Percentiles rank a stretch among this genome's conserved stretches.
These are phyloP conservation scores for Epistrophe eligans DNA, from an alignment of 2,888 invertebrate genomes.

Conservation along the genomic window DNA sequence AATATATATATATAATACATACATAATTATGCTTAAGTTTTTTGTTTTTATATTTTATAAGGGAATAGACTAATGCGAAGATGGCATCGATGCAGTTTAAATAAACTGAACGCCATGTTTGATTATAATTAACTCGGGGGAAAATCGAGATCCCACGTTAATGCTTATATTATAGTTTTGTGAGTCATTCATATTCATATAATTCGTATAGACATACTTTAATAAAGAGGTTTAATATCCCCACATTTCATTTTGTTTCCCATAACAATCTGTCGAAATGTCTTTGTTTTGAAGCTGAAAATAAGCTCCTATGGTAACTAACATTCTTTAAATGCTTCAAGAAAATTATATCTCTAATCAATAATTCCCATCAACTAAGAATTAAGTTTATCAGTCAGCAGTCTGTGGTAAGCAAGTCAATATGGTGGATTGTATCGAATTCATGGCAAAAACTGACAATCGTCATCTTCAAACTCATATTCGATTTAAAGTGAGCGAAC, in stretches of 20 bases:
- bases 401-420: background rate
- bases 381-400: background rate
- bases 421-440: constrained; percentile 58
- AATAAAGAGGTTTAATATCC: background rate
- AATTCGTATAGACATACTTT: background rate
- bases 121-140: too few relatives aligned
- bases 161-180: background rate
- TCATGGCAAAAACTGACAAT: constrained; percentile 50
- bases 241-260: background rate
- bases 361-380: background rate
- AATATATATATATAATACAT: too few relatives aligned
- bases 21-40: too few relatives aligned
- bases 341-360: constrained; percentile 26
- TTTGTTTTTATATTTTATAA: too few relatives aligned
- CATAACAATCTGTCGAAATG: background rate
- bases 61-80: too few relatives aligned
- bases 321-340: background rate
- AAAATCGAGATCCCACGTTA: too few relatives aligned
- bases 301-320: constrained; percentile 26
- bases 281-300: constrained; percentile 9
- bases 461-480: constrained; percentile 57
- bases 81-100: too few relatives aligned
- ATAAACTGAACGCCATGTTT: too few relatives aligned
- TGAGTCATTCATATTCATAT: background rate
- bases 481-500: constrained; percentile 42